Evolutionary conservation across 92 coral and sea anemone genomes (phyloP).

Genomic region (Epizoanthus rinbou): DNA sequence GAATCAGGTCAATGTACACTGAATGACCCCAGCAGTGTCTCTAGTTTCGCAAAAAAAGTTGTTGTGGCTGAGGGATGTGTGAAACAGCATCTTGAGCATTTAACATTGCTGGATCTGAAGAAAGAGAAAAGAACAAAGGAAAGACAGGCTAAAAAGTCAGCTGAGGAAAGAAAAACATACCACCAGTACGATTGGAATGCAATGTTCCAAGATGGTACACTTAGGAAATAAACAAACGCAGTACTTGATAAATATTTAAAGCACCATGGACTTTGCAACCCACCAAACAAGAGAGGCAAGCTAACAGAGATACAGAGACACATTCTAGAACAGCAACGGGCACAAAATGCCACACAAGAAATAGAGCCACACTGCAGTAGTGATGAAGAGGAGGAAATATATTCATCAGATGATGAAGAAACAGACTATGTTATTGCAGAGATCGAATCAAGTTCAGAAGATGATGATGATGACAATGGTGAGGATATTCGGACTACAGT

Average conservation of each 20-base stretch:
- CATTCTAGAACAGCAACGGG: conserved; percentile 50
- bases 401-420: conserved; percentile 55
- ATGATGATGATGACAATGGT: conserved; percentile 45
- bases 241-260: conserved; percentile 44
- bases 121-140: conserved; percentile 58
- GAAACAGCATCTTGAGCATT: conserved; percentile 63
- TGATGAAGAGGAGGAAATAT: conserved; percentile 53
- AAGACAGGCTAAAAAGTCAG: conserved; percentile 43
- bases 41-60: conserved; percentile 47
- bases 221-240: conserved; percentile 42
- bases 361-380: conserved; percentile 43
- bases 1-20: conserved; percentile 49
- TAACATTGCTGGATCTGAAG: conserved; percentile 64
- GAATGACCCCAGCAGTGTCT: conserved; percentile 57
- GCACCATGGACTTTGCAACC: conserved; percentile 34
- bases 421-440: conserved; percentile 64
- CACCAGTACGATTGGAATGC: conserved; percentile 45
- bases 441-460: conserved; percentile 65
- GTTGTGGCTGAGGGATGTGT: conserved; percentile 65
- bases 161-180: conserved; percentile 47
- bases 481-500: conserved; percentile 54
- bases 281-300: conserved; percentile 45
- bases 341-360: conserved; percentile 43
- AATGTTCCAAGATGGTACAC: conserved; percentile 46
- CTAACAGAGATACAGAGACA: conserved; percentile 32